Evolutionary conservation across 2,113 vertebrate species (phyloP), one percentile per base, ranked within the genome.

Genomic region (Coracopsis vasa): DNA sequence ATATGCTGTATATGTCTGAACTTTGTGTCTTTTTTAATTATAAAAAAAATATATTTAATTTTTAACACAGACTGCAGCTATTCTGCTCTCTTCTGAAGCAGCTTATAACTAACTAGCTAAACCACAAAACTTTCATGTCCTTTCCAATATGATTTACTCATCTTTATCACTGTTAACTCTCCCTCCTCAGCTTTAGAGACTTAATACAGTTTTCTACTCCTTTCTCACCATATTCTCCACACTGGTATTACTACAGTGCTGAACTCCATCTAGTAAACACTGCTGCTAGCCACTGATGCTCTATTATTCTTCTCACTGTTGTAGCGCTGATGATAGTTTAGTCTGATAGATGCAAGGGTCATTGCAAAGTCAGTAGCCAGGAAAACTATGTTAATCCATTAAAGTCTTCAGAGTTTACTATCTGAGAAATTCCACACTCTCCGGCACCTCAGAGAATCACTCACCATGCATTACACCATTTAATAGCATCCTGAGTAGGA

Each of bases 311-410:
- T 25, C 42, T 17, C 56, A 17, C 41, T 61, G 41, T 7, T 18
- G 75, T 50, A 42, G 53, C 58, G 86, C 75, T 31, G 84, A 35
- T 5, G 60, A 51, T 58, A 47, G 70, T 74, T 88, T 65, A 54
- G 79, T 13, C 67, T 88, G 80, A 69, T 51, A 31, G 19, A 13
- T 4, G 8, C 58, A 8, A 48, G 90, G 94, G 58, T 90, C 90
- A 60, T 3, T 65, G 89, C 93, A 91, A 65, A 94, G 86, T 61
- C 95, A 95, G 88, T 23, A 67, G 80, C 75, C 95, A 88, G 90
- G 72, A 86, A 27, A 92, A 16, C 71, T 81, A 56, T 25, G 86
- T 8, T 28, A 17, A 88, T 90, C 92, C 94, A 92, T 93, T 61
- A 41, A 45, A 95, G 39, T 13, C 88, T 53, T 25, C 61, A 24